Evolutionary conservation across 2,113 vertebrate genomes (phyloP).

Genomic region (Triplophysa rosa): DNA sequence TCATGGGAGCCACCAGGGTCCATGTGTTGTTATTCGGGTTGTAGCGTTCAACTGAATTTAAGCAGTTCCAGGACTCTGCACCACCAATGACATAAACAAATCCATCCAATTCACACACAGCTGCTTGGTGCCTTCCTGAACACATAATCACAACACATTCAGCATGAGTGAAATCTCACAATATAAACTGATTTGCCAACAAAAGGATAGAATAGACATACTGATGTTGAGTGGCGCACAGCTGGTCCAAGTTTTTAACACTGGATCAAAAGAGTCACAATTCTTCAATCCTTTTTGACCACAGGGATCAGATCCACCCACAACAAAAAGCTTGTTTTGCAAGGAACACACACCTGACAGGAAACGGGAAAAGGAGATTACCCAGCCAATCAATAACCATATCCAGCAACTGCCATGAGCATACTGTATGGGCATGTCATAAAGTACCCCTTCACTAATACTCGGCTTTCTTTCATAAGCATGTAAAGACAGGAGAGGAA

Average conservation of each 20-base stretch:
- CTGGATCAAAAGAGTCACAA: constrained; percentile 93
- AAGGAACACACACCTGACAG: constrained; percentile 88
- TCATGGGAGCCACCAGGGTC: constrained; percentile 91
- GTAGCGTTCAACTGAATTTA: constrained; percentile 92
- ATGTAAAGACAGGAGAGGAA: too few relatives aligned
- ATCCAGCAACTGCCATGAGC: too few relatives aligned
- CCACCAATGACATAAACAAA: constrained; percentile 92
- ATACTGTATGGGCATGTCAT: too few relatives aligned
- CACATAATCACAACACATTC: neutral
- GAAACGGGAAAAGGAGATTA: neutral
- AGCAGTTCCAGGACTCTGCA: constrained; percentile 95
- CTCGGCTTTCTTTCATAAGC: too few relatives aligned
- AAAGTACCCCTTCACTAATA: too few relatives aligned
- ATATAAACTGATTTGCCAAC: neutral
- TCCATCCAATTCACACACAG: constrained; percentile 87
- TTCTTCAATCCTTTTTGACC: constrained; percentile 97
- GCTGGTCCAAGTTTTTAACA: constrained; percentile 88
- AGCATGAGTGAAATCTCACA: neutral
- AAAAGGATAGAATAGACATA: constrained; percentile 61
- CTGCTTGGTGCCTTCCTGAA: constrained; percentile 92
- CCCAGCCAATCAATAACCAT: neutral
- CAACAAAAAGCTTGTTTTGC: constrained; percentile 88
- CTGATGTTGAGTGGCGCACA: constrained; percentile 94
- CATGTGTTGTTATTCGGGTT: constrained; percentile 94
- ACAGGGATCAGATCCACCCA: constrained; percentile 95